Evolutionary conservation across 1,140 invertebrate species (phyloP).

Genomic region (Cydia strobilella): DNA sequence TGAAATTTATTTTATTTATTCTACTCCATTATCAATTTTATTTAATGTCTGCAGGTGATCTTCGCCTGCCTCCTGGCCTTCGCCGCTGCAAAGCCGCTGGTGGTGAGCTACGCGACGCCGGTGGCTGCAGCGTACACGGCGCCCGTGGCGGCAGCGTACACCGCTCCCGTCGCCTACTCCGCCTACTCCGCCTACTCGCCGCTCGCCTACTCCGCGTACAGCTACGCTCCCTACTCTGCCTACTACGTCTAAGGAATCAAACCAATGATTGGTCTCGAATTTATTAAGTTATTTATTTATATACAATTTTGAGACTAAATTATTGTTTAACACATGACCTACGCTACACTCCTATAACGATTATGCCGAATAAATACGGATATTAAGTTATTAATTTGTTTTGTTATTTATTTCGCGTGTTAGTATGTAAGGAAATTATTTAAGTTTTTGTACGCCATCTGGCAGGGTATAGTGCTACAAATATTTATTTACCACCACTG

Average conservation of each 20-base stretch:
- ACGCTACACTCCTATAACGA: background rate
- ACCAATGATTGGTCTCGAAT: background rate
- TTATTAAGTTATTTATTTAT: constrained; percentile 33
- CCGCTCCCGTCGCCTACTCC: constrained; percentile 67
- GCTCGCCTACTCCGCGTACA: constrained; percentile 66
- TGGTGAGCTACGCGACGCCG: constrained; percentile 65
- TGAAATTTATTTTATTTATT: background rate
- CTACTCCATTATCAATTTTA: constrained; percentile 30
- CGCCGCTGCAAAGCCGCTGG: constrained; percentile 76
- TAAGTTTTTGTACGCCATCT: no score
- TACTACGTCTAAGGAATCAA: constrained; percentile 58
- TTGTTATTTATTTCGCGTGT: no score
- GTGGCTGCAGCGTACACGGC: constrained; percentile 62
- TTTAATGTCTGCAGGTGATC: constrained; percentile 73
- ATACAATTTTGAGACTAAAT: constrained; percentile 7
- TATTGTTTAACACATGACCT: background rate
- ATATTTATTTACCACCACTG: no score
- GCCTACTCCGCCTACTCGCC: constrained; percentile 78
- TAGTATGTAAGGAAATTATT: no score
- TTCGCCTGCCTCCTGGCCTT: constrained; percentile 78
- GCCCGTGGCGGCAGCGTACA: constrained; percentile 65
- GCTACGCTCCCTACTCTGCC: constrained; percentile 65
- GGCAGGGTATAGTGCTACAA: no score
- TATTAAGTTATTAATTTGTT: background rate
- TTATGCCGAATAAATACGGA: constrained; percentile 8